phyloP scores from a whole-genome alignment of 37 sponge, comb jelly and placozoan species.

The Cliona cf. orientalis region DNA sequence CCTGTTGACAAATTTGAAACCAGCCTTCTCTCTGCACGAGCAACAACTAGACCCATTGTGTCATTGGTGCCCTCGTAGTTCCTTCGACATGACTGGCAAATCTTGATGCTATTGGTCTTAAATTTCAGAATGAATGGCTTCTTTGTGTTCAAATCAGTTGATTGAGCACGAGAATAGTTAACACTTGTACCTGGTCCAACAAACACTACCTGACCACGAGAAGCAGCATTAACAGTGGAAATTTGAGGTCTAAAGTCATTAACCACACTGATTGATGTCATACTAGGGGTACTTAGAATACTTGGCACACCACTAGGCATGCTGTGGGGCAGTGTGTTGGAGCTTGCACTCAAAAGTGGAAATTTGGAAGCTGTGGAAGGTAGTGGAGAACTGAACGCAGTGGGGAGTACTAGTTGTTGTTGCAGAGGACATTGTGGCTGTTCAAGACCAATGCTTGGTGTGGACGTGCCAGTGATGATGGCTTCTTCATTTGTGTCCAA shows the following conservation, averaged over 20 bases:
- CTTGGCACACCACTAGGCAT: no score
- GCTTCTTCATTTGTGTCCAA: no score
- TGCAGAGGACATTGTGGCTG: no score
- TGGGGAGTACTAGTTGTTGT: no score
- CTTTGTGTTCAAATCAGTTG: not conserved
- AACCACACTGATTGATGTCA: no score
- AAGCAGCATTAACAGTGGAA: not conserved
- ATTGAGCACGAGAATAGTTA: not conserved
- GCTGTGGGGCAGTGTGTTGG: no score
- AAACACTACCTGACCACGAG: not conserved
- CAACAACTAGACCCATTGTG: conserved; percentile 30
- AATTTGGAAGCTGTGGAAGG: no score
- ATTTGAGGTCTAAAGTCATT: not conserved
- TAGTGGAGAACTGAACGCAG: no score
- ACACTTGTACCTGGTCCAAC: not conserved
- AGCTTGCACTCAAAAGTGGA: no score
- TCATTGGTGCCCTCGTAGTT: conserved; percentile 29
- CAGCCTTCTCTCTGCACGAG: conserved; percentile 28
- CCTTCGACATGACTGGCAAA: conserved; percentile 42
- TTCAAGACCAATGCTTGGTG: not conserved
- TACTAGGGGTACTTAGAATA: no score
- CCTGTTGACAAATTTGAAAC: conserved; percentile 29
- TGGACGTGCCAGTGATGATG: not conserved
- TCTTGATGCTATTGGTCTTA: conserved; percentile 24
- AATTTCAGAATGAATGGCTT: conserved; percentile 32